Evolutionary conservation across 2,888 invertebrate genomes (phyloP), one percentile per base, ranked within the genome.

Genomic region (Allacma fusca): DNA sequence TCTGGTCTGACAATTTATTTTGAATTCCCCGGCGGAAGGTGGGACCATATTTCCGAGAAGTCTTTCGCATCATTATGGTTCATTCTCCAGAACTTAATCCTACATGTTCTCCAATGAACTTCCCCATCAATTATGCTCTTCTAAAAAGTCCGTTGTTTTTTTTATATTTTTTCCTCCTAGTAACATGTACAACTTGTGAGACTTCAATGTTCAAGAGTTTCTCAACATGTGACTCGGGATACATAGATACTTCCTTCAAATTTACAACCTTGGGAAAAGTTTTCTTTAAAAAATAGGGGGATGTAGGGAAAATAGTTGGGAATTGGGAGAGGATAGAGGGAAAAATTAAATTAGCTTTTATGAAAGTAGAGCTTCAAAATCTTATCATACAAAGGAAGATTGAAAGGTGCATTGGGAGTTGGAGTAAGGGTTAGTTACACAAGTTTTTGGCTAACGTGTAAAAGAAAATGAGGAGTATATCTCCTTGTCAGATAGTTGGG

Each of bases 391-490:
- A 24, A 65, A 16, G 65, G 29, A 71, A 71, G 71, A 71, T 71
- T 57, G 71, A 57, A 71, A 71, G 29, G 24, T 44, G 29, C 24
- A 57, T 26, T 71, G 71, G 71, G 71, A 71, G 28, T 67, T 29
- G 67, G 67, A 40, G 4, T n/a, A 19, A 21, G 1, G n/a, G 9
- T 50, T 40, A 40, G 40, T n/a, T n/a, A n/a, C 34, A 34, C 9
- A 34, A 34, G 34, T 34, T 34, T 4, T 34, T 34, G n/a, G n/a
- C n/a, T n/a, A n/a, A n/a, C n/a, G n/a, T n/a, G n/a, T n/a, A n/a
- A n/a, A n/a, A n/a, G n/a, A n/a, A n/a, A n/a, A n/a, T n/a, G n/a
- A n/a, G n/a, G n/a, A n/a, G n/a, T n/a, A n/a, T n/a, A n/a, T n/a
- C n/a, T n/a, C n/a, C n/a, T n/a, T n/a, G n/a, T n/a, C n/a, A n/a